Evolutionary conservation across 2,888 invertebrate genomes (phyloP).

Genomic region (Incurvaria masculella): DNA sequence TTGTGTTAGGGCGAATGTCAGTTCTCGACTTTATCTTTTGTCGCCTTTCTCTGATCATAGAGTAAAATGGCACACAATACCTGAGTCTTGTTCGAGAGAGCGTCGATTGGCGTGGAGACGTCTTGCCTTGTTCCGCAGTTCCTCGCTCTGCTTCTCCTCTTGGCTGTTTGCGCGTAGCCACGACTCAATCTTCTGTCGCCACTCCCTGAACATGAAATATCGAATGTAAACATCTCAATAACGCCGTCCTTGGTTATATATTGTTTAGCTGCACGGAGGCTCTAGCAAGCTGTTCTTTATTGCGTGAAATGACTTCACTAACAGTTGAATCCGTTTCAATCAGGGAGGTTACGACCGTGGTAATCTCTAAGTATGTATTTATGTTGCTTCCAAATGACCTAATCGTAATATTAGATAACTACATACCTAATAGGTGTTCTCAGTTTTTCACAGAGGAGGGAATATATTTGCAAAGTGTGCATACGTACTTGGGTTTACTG

Average conservation of each 20-base stretch:
- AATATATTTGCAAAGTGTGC: no score
- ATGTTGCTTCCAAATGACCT: no score
- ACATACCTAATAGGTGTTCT: no score
- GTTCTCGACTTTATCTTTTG: neutral
- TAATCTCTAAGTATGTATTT: no score
- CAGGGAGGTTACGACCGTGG: neutral
- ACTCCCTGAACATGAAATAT: slow-evolving; percentile 66
- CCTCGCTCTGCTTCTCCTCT: slow-evolving; percentile 70
- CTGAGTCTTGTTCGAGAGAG: slow-evolving; percentile 83
- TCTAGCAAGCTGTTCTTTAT: neutral
- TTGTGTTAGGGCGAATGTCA: neutral
- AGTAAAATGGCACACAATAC: slow-evolving; percentile 33
- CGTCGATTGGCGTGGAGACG: slow-evolving; percentile 69
- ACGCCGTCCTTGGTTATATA: neutral
- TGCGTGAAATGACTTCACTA: neutral
- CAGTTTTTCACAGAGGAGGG: no score
- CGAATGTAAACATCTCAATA: neutral
- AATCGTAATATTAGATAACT: no score
- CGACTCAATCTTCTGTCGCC: slow-evolving; percentile 88
- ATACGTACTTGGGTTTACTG: slow-evolving; percentile 38
- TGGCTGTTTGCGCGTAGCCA: slow-evolving; percentile 87
- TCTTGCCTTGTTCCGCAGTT: slow-evolving; percentile 62
- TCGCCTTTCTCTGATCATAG: no score
- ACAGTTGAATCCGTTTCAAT: neutral
- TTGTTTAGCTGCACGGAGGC: slow-evolving; percentile 4